Evolutionary conservation across 2,113 vertebrate species (phyloP), one percentile per base, ranked within the genome.

Genomic region (Neogale vison): DNA sequence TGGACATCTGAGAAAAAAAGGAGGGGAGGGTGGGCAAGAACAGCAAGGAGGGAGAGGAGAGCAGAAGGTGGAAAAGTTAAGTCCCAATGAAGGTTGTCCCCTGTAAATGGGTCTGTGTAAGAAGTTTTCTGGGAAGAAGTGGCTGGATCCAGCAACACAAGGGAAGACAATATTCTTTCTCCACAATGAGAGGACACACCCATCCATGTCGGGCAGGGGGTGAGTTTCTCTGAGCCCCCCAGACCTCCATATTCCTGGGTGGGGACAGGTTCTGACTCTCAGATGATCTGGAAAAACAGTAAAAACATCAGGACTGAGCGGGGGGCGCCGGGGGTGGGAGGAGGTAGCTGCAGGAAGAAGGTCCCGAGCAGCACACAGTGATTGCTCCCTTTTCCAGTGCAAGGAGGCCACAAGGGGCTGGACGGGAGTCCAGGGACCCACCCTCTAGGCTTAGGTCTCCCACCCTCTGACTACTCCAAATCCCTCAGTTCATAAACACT

Each of bases 281-380:
- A 3, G 99, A 99, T 71, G 99, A 99, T 98, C 98, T 98, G 20
- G 99, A 47, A 77, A 47, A 77, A 99, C 97, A 99, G 99, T 98
- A 99, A 98, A 98, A 90, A 99, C 99, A 0, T 98, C 99, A 97
- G 99, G 99, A 6, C 99, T 99, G 98, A 99, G 99, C 3, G 99
- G 99, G 59, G 99, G 99, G 99, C 99, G 98, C 87, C 98, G 98
- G 34, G n/a, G 42, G 3, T 42, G 39, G 55, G 15, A 96, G 80
- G 12, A 61, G 29, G 21, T 11, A 72, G 83, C 34, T 21, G 6
- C 71, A 26, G 23, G 18, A n/a, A 81, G 74, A 52, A 77, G 86
- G 20, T 20, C 21, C 42, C 20, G 69, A 63, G 74, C 45, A 92
- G 71, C 29, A 23, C 23, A 45, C 55, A 61, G 13, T 9, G 14